Conservation (phyloP, 1,140 invertebrate genomes). For the Drosophila rufa region DNA sequence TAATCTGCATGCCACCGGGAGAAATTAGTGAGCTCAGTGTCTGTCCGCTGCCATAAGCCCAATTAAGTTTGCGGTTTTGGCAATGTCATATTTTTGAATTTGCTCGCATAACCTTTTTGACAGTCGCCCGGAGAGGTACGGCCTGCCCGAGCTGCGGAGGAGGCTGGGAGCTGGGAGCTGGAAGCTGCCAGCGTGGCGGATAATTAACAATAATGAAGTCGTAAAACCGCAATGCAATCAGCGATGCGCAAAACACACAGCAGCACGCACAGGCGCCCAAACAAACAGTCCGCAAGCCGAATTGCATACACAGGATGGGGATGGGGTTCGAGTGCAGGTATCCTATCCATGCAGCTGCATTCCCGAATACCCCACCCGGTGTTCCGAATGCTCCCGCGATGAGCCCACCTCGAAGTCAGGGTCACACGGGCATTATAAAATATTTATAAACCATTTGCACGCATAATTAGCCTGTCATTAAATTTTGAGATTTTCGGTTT, state of each 20-base stretch:
- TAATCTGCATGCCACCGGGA: slow-evolving; percentile 22
- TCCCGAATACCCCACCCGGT: slow-evolving; percentile 26
- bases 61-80: slow-evolving; percentile 41
- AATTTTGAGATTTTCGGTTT: slow-evolving; percentile 72
- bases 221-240: slow-evolving; percentile 83
- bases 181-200: slow-evolving; percentile 53
- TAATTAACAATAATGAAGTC: slow-evolving; percentile 84
- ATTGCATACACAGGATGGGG: slow-evolving; percentile 34
- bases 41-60: slow-evolving; percentile 24
- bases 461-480: slow-evolving; percentile 83
- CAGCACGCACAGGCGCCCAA: slow-evolving; percentile 29
- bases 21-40: slow-evolving; percentile 32
- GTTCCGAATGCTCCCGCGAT: background rate
- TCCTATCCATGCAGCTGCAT: slow-evolving; percentile 12
- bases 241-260: slow-evolving; percentile 80
- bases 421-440: slow-evolving; percentile 71
- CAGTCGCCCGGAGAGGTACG: slow-evolving; percentile 42
- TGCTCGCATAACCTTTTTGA: slow-evolving; percentile 46
- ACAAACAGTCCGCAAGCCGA: slow-evolving; percentile 63
- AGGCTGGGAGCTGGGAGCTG: slow-evolving; percentile 27
- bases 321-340: background rate
- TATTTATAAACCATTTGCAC: slow-evolving; percentile 84
- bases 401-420: slow-evolving; percentile 56
- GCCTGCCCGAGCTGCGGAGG: slow-evolving; percentile 1
- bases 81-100: slow-evolving; percentile 46